Conservation (phyloP, 2,113 vertebrate genomes). For the Microcebus ravelobensis region DNA sequence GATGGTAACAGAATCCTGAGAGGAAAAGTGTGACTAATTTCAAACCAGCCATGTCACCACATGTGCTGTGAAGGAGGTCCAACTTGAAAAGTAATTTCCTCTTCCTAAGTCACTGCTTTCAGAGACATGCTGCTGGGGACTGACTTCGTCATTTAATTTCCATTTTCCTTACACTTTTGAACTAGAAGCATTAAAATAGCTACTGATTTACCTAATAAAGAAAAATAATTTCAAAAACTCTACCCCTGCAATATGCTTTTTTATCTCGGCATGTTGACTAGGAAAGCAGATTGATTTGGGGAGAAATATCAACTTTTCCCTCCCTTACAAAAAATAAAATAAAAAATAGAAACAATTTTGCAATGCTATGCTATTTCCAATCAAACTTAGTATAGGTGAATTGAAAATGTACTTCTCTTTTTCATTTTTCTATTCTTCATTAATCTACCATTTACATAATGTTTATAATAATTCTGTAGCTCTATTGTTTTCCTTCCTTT, state of each 20-base stretch:
- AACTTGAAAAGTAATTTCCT: background rate
- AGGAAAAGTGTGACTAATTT: background rate
- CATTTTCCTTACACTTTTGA: background rate
- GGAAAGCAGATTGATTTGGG: conserved; percentile 17
- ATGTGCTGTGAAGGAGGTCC: background rate
- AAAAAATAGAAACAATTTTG: conserved; percentile 35
- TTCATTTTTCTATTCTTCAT: conserved; percentile 30
- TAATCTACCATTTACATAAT: background rate
- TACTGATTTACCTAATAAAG: conserved; percentile 13
- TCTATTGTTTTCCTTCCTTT: conserved; percentile 48
- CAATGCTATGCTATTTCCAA: background rate
- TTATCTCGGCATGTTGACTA: background rate
- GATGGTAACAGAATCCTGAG: background rate
- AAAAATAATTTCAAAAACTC: background rate
- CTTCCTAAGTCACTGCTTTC: background rate
- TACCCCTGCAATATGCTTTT: background rate
- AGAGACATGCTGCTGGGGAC: background rate
- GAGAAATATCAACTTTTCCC: conserved; percentile 19
- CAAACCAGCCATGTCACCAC: background rate
- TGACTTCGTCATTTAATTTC: conserved; percentile 11
- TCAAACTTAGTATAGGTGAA: background rate
- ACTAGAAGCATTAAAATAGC: conserved; percentile 41
- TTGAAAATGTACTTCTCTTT: conserved; percentile 18
- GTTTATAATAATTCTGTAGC: background rate
- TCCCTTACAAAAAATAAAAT: background rate